These are phyloP conservation scores for Serinus canaria DNA, from an alignment of 2,113 vertebrate species.

Conservation along the genomic window DNA sequence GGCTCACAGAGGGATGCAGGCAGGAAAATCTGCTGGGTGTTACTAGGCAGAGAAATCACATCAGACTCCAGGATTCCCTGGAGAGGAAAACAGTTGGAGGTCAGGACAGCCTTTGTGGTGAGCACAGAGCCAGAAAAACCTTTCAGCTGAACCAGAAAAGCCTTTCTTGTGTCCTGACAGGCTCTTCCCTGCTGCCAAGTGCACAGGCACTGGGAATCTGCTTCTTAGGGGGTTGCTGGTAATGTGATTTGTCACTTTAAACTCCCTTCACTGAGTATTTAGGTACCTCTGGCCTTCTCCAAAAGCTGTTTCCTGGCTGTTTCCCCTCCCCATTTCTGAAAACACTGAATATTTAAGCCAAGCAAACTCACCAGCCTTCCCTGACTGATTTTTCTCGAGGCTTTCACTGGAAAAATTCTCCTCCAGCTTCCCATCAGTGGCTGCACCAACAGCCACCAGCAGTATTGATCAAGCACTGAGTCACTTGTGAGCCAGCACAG, in stretches of 20 bases:
- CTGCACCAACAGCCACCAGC: conserved; percentile 9
- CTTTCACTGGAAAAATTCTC: conserved; percentile 27
- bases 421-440: background rate
- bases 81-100: background rate
- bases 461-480: conserved; percentile 43
- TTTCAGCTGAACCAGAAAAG: background rate
- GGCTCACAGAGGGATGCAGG: background rate
- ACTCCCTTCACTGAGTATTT: background rate
- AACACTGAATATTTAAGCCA: background rate
- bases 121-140: background rate
- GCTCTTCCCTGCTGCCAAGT: background rate
- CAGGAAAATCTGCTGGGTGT: background rate
- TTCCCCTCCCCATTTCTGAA: background rate
- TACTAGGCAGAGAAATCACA: conserved; percentile 15
- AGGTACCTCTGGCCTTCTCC: background rate
- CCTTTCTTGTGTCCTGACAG: background rate
- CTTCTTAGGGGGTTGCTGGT: background rate
- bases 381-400: conserved; percentile 7
- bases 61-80: background rate
- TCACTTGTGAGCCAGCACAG: conserved; percentile 6
- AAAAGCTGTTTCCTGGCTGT: background rate
- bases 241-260: background rate
- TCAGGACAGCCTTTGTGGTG: background rate
- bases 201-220: background rate
- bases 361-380: background rate